Evolutionary conservation across 1,140 invertebrate species (phyloP).

Genomic region (Calliopsis andreniformis): DNA sequence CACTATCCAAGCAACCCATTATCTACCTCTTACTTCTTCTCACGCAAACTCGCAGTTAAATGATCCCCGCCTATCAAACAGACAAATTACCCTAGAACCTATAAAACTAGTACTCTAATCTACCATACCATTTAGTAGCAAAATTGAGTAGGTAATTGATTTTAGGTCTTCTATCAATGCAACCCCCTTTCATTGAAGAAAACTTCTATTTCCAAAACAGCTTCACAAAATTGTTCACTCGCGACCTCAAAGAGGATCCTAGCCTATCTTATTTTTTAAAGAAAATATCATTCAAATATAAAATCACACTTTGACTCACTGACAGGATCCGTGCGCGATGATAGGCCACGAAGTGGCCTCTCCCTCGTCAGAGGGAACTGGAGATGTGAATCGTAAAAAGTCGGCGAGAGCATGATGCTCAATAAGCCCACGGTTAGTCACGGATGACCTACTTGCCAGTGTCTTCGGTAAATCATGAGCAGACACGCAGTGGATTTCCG

Average conservation of each 20-base stretch:
- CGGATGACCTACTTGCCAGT: conserved; percentile 56
- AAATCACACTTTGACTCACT: conserved; percentile 3
- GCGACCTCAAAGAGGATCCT: not conserved
- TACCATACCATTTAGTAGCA: no score
- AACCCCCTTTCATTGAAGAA: no score
- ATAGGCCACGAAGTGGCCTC: not conserved
- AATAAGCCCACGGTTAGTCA: conserved; percentile 55
- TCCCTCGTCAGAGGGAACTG: conserved; percentile 13
- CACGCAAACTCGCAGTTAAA: no score
- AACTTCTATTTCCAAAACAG: not conserved
- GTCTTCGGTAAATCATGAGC: conserved; percentile 59
- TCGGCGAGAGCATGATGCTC: conserved; percentile 13
- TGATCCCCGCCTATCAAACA: no score
- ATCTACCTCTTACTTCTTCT: no score
- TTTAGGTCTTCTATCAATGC: no score
- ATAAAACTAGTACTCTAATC: no score
- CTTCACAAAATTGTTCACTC: no score
- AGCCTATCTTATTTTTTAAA: not conserved
- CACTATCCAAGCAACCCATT: no score
- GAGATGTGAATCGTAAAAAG: conserved; percentile 49
- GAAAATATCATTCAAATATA: no score
- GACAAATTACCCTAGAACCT: no score
- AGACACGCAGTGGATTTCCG: conserved; percentile 55
- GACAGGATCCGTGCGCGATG: not conserved
- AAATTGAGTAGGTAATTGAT: no score